Base-by-base conservation (phyloP, 2,888 invertebrate species). In the Plemyria rubiginata region DNA sequence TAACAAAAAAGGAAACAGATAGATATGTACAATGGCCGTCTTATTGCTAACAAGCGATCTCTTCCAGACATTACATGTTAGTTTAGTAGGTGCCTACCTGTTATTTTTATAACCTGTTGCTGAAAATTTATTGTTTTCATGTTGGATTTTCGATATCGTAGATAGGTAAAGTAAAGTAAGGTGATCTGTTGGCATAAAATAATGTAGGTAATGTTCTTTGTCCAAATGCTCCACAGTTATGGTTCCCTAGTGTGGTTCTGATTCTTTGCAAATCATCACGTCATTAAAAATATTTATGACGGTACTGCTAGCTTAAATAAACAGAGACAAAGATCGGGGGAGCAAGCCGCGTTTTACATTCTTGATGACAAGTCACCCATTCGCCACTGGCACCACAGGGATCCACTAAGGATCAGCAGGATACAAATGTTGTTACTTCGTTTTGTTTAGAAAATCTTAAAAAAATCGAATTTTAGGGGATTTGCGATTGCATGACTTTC, bases 291-390 rank as follows among this genome's bases (percentile, higher is more conserved):
- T 86, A 88, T 92, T 92, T 87, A 92, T 90, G 86, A 83, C 86
- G 73, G 84, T 81, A 28, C 40, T 55, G 86, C 89, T 86, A 85
- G 85, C 80, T 87, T 88, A 82, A 85, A 86, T 80, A 81, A 89
- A 91, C 87, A 90, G 78, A 90, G 78, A 80, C 84, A 79, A 75
- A 78, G 79, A 79, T 78, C 73, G 81, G 78, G 81, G 85, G 82
- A 77, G 82, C 79, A 73, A 80, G 78, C 79, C 76, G 81, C 78
- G 84, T 86, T 92, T 91, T 90, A 92, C 87, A 91, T 87, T 86
- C 90, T 82, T 81, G 93, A 88, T 92, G 93, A 93, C 93, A 93
- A 85, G 81, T 86, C 75, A 80, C 78, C 86, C 88, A 85, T 88
- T 87, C 84, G 82, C 82, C 81, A 55, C 38, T 55, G 55, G 7